Percentiles rank a stretch among this genome's conserved stretches.
These are phyloP conservation scores for Drosophila burlai DNA, from an alignment of 1,140 invertebrate genomes.

Conservation along the genomic window DNA sequence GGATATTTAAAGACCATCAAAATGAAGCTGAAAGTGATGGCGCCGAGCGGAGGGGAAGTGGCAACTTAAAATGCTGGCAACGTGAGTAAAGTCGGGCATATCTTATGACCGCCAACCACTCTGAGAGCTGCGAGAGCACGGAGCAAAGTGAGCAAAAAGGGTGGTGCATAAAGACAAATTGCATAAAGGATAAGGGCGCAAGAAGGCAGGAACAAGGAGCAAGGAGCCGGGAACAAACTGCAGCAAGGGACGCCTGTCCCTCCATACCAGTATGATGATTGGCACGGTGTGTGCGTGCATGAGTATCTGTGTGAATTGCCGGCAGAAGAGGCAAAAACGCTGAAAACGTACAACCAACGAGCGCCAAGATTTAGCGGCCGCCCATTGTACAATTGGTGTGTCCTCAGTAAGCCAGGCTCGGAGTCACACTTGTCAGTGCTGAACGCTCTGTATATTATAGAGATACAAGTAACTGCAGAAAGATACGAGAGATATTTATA, in stretches of 20 bases:
- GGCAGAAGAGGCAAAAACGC: constrained; percentile 31
- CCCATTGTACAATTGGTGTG: constrained; percentile 43
- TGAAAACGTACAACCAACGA: constrained; percentile 56
- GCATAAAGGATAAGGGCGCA: constrained; percentile 63
- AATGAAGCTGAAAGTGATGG: constrained; percentile 24
- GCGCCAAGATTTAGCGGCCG: constrained; percentile 47
- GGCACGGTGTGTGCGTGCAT: constrained; percentile 26
- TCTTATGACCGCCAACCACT: constrained; percentile 60
- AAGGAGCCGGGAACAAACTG: constrained; percentile 29
- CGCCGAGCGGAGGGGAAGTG: constrained; percentile 11
- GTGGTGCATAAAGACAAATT: constrained; percentile 64
- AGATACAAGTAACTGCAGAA: neutral
- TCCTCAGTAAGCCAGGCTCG: constrained; percentile 34
- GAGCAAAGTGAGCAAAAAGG: constrained; percentile 45
- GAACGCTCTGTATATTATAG: neutral
- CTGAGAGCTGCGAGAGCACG: constrained; percentile 31
- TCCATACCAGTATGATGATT: constrained; percentile 38
- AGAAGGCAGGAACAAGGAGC: constrained; percentile 17
- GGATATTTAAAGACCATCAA: constrained; percentile 65
- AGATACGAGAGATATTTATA: too few species aligned
- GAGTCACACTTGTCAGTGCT: constrained; percentile 11
- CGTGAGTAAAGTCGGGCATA: constrained; percentile 46
- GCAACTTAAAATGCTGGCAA: constrained; percentile 58
- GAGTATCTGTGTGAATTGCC: constrained; percentile 34
- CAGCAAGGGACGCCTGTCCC: constrained; percentile 38